Evolutionary conservation across 2,113 vertebrate species (phyloP).

Genomic region (Tretioscincus oriximinensis): DNA sequence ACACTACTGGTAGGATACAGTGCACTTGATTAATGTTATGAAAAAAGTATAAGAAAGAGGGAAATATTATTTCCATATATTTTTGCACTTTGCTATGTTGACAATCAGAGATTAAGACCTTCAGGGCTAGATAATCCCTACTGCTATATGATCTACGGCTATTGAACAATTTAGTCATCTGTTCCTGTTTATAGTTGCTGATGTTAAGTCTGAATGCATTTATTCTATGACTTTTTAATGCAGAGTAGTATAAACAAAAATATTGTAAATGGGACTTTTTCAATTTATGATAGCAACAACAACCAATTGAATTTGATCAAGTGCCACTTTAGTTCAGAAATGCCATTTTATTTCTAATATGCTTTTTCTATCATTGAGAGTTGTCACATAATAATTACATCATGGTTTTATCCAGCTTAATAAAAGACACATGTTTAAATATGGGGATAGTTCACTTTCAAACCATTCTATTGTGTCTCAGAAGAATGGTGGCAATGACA

Average conservation of each 20-base stretch:
- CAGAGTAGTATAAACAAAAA: no score
- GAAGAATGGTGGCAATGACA: not conserved
- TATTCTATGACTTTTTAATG: no score
- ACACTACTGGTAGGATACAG: no score
- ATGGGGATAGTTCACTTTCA: not conserved
- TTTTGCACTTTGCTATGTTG: no score
- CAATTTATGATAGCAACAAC: not conserved
- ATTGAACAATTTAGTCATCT: accelerated
- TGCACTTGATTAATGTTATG: no score
- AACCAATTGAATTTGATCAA: not conserved
- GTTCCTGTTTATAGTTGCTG: no score
- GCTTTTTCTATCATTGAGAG: not conserved
- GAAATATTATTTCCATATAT: no score
- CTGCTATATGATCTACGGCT: not conserved
- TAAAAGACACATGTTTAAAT: not conserved
- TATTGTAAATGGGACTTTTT: no score
- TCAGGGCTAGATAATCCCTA: no score
- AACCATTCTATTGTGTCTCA: not conserved
- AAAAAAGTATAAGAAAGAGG: no score
- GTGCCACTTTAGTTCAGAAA: accelerated
- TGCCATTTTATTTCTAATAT: not conserved
- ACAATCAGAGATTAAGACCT: no score
- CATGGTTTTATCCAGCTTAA: not conserved
- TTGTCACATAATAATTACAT: not conserved
- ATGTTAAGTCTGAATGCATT: no score